Conservation (phyloP, 2,888 invertebrate species). For the Ophonus ardosiacus region DNA sequence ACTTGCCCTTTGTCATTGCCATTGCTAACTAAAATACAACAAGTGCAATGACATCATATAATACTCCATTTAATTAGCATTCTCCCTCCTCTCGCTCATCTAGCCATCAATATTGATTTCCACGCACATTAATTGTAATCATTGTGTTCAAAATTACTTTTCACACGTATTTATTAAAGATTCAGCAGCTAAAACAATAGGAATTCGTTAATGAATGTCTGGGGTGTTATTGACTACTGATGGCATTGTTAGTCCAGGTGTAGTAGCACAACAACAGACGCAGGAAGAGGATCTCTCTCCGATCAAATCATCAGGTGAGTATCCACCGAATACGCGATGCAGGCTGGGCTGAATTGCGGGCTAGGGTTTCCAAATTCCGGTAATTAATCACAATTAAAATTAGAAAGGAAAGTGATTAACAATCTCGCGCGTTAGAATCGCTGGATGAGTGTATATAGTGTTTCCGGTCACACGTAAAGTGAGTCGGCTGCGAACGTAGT, state of each 20-base stretch:
- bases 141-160: conserved; percentile 36
- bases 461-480: conserved; percentile 56
- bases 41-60: conserved; percentile 57
- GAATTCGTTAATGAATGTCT: conserved; percentile 11
- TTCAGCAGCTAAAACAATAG: conserved; percentile 41
- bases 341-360: conserved; percentile 11
- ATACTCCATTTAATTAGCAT: conserved; percentile 54
- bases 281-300: conserved; percentile 20
- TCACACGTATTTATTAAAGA: conserved; percentile 20
- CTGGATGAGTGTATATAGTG: conserved; percentile 56
- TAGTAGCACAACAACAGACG: conserved; percentile 8
- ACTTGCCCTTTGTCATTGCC: conserved; percentile 27
- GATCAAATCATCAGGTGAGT: conserved; percentile 24
- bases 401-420: conserved; percentile 59
- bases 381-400: conserved; percentile 62
- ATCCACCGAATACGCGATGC: background rate
- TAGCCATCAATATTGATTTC: conserved; percentile 34
- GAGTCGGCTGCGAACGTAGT: background rate
- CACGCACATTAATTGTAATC: background rate
- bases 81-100: background rate
- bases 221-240: conserved; percentile 22
- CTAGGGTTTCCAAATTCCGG: conserved; percentile 14
- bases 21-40: conserved; percentile 14
- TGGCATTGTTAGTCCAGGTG: conserved; percentile 9
- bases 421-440: conserved; percentile 46